phyloP scores from a whole-genome alignment of 1,140 invertebrate genomes.

The Euwallacea fornicatus region DNA sequence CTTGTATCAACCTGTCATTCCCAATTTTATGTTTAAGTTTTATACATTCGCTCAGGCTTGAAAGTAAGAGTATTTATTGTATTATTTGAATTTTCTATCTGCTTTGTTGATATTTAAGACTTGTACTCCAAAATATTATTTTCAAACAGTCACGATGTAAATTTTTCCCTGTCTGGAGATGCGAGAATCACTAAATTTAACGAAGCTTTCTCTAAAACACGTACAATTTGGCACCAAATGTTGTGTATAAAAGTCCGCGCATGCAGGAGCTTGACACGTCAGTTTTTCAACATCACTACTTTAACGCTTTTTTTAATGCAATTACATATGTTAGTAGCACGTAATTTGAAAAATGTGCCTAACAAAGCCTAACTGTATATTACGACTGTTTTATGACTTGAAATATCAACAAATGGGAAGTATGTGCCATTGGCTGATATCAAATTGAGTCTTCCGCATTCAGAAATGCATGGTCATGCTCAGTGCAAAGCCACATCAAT shows the following conservation, averaged over 20 bases:
- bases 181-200: slow-evolving; percentile 7
- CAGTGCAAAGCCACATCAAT: neutral
- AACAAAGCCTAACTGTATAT: too few relatives aligned
- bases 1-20: slow-evolving; percentile 8
- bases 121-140: neutral
- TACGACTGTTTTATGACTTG: too few relatives aligned
- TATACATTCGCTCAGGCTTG: neutral
- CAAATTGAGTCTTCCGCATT: slow-evolving; percentile 3
- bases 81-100: neutral
- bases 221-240: slow-evolving; percentile 6
- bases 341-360: too few relatives aligned
- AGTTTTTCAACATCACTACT: neutral
- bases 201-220: neutral
- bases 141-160: neutral
- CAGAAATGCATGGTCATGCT: slow-evolving; percentile 1
- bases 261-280: neutral
- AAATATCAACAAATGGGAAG: too few relatives aligned
- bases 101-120: neutral
- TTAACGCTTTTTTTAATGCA: neutral
- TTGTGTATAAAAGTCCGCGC: neutral
- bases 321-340: too few relatives aligned
- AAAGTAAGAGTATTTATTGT: neutral
- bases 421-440: neutral
- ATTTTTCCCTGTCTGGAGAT: slow-evolving; percentile 2
- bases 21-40: neutral